A percentile compares a stretch with the other conserved stretches of the same genome.
Conservation (phyloP, 2,113 vertebrate species). For the Ploceus nigricollis region DNA sequence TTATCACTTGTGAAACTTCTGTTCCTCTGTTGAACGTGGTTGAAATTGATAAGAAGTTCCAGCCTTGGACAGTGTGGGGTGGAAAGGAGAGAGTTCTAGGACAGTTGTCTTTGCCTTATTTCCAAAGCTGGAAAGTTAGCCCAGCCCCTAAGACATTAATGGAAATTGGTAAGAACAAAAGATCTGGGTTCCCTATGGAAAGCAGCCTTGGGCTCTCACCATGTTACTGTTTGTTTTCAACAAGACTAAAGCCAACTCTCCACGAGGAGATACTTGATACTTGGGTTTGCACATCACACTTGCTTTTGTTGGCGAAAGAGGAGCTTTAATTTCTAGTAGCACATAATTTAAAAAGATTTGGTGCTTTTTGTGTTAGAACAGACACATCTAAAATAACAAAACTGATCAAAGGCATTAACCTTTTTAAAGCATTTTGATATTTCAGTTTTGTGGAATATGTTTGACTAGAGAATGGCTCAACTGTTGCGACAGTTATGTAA, state of each 20-base stretch:
- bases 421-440: neutral
- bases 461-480: neutral
- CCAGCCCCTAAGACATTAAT: neutral
- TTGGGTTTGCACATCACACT: neutral
- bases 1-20: conserved; percentile 18
- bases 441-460: neutral
- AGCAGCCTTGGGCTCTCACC: neutral
- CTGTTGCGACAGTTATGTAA: neutral
- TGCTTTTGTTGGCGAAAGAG: neutral
- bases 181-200: neutral
- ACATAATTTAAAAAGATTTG: neutral
- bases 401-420: neutral
- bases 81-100: neutral
- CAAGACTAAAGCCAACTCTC: neutral
- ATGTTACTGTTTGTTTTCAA: neutral
- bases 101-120: neutral
- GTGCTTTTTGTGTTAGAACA: neutral
- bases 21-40: neutral
- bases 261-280: neutral
- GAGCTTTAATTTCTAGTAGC: neutral
- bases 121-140: neutral
- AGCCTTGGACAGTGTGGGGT: neutral
- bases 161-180: neutral
- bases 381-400: neutral
- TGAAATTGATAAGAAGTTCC: neutral